A percentile compares a stretch with the other conserved stretches of the same genome.
Conservation (phyloP, 2,113 vertebrate genomes). For the Poeciliopsis turrubarensis region DNA sequence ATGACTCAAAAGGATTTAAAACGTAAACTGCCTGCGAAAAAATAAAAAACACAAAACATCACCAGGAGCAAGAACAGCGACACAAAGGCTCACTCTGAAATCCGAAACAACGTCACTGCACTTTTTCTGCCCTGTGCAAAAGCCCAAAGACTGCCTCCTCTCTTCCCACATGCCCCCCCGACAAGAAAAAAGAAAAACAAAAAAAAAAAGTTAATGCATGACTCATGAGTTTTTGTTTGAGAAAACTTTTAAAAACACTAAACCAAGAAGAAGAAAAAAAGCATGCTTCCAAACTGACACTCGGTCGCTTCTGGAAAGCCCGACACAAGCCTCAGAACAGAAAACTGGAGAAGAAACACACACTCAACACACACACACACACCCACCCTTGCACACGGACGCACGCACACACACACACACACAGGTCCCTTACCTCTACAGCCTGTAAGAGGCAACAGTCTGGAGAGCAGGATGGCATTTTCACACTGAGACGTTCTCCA, state of each 20-base stretch:
- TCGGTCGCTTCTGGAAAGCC: constrained; percentile 3
- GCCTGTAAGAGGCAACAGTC: constrained; percentile 91
- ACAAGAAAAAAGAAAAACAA: constrained; percentile 56
- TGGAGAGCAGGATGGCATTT: constrained; percentile 86
- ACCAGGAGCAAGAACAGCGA: constrained; percentile 14
- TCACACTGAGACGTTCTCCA: constrained; percentile 80
- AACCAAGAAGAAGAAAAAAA: neutral
- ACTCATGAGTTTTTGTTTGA: constrained; percentile 58
- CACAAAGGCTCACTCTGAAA: constrained; percentile 31
- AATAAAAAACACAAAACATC: constrained; percentile 36
- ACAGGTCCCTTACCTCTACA: constrained; percentile 85
- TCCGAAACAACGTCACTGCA: constrained; percentile 55
- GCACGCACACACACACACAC: constrained; percentile 9
- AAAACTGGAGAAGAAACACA: constrained; percentile 23
- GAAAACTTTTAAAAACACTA: constrained; percentile 64
- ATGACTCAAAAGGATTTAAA: neutral
- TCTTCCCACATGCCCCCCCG: constrained; percentile 42
- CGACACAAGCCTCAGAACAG: constrained; percentile 1
- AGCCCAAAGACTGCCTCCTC: constrained; percentile 44
- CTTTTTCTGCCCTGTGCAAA: constrained; percentile 45
- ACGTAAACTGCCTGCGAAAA: constrained; percentile 1
- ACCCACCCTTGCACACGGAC: constrained; percentile 12
- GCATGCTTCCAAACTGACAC: constrained; percentile 31
- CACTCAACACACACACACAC: constrained; percentile 19
- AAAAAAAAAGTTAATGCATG: constrained; percentile 58